A percentile compares a stretch with the other conserved stretches of the same genome.
phyloP scores from a whole-genome alignment of 2,888 invertebrate species.

The Athetis lepigone region DNA sequence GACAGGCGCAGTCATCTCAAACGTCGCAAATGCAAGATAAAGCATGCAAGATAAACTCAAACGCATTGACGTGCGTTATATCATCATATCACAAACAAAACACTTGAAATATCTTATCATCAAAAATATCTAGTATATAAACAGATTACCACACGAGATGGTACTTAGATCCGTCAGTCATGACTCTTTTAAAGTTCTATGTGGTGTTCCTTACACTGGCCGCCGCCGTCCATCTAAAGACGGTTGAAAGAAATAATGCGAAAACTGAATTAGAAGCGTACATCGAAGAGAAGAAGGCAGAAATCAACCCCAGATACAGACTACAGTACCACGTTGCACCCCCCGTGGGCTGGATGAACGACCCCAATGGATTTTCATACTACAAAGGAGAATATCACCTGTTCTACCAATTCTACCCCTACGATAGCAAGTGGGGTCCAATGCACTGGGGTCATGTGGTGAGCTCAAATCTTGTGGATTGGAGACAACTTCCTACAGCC shows the following conservation, averaged over 20 bases:
- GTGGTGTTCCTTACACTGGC: constrained; percentile 63
- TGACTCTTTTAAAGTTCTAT: constrained; percentile 43
- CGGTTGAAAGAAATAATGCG: constrained; percentile 59
- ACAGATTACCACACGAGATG: constrained; percentile 22
- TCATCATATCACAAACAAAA: constrained; percentile 47
- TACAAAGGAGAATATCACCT: constrained; percentile 88
- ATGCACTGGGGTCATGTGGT: constrained; percentile 90
- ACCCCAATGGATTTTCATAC: constrained; percentile 90
- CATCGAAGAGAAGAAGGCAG: constrained; percentile 74
- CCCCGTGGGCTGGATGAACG: constrained; percentile 90
- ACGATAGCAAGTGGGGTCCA: constrained; percentile 83
- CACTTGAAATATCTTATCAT: constrained; percentile 58
- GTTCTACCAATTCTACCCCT: constrained; percentile 89
- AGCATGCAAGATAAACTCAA: too few species aligned
- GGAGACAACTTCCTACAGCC: constrained; percentile 87
- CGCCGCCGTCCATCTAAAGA: constrained; percentile 61
- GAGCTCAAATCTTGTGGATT: constrained; percentile 86
- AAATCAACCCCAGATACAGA: constrained; percentile 80
- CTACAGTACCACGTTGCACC: constrained; percentile 82
- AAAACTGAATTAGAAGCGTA: constrained; percentile 75
- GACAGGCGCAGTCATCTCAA: not conserved
- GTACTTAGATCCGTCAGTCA: constrained; percentile 35
- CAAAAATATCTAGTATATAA: constrained; percentile 48
- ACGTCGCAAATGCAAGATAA: constrained; percentile 2
- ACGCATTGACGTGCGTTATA: constrained; percentile 11